These are phyloP conservation scores for Apantesis nais DNA, from an alignment of 2,888 invertebrate species.

Conservation along the genomic window DNA sequence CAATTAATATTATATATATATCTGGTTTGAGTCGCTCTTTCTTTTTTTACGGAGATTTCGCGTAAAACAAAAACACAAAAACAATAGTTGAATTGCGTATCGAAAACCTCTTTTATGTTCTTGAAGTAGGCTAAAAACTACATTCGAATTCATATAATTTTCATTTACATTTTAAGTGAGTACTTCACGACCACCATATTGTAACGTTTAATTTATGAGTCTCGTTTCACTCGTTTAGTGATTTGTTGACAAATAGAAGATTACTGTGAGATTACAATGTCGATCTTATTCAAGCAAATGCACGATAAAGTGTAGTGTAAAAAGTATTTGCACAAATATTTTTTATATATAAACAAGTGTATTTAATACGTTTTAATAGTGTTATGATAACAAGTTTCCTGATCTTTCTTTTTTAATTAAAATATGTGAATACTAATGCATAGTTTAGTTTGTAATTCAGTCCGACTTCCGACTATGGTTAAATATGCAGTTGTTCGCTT, in stretches of 20 bases:
- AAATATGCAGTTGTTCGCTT: neutral
- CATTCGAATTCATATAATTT: neutral
- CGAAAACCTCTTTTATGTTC: too few relatives aligned
- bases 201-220: neutral
- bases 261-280: neutral
- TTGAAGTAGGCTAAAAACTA: too few relatives aligned
- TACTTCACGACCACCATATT: neutral
- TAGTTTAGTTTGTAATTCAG: constrained; percentile 3
- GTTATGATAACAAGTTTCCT: neutral
- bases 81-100: too few relatives aligned
- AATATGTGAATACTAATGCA: neutral
- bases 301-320: neutral
- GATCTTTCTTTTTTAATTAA: neutral
- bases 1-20: too few relatives aligned
- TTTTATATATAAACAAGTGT: neutral
- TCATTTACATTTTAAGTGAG: neutral
- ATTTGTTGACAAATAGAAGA: neutral
- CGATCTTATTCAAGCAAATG: neutral
- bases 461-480: neutral
- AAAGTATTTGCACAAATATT: neutral
- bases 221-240: neutral
- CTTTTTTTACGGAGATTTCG: too few relatives aligned
- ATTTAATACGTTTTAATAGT: neutral
- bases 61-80: too few relatives aligned
- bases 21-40: too few relatives aligned